These are phyloP conservation scores for Melinopterus prodromus DNA, from an alignment of 2,888 invertebrate species.

Conservation along the genomic window DNA sequence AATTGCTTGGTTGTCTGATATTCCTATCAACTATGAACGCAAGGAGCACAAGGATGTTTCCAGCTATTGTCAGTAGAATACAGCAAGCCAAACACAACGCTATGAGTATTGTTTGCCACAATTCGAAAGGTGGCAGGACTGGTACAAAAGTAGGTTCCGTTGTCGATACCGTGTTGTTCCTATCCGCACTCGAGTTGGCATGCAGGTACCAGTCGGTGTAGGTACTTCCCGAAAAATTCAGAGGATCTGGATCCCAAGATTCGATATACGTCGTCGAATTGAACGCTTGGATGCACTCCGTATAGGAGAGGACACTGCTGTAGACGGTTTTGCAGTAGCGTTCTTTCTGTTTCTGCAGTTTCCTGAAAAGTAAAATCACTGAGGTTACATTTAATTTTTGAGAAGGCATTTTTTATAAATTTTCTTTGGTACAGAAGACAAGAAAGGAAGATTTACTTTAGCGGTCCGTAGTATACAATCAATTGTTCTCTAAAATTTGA, in stretches of 20 bases:
- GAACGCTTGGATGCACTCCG: conserved; percentile 69
- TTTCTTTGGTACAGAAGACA: neutral
- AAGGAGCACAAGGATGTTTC: conserved; percentile 93
- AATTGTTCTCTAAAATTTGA: neutral
- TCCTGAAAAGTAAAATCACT: conserved; percentile 64
- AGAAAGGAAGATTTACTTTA: conserved; percentile 7
- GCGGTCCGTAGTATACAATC: neutral
- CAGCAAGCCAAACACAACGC: conserved; percentile 87
- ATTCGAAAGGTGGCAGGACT: conserved; percentile 83
- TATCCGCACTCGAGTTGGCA: conserved; percentile 37
- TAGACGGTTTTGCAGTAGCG: conserved; percentile 74
- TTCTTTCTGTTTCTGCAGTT: conserved; percentile 77
- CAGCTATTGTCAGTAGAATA: conserved; percentile 91
- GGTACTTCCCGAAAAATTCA: conserved; percentile 51
- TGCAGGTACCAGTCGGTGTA: conserved; percentile 39
- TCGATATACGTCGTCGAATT: conserved; percentile 52
- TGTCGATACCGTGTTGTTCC: conserved; percentile 41
- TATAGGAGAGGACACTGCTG: conserved; percentile 66
- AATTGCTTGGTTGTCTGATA: conserved; percentile 97
- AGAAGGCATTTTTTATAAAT: neutral
- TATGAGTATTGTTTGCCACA: conserved; percentile 90
- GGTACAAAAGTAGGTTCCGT: conserved; percentile 56
- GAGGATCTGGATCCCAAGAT: conserved; percentile 54
- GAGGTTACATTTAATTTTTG: conserved; percentile 11
- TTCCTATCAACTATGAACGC: conserved; percentile 95